These are phyloP conservation scores for Onychomys leucogaster DNA, from an alignment of 2,797 vertebrate genomes.

Conservation along the genomic window DNA sequence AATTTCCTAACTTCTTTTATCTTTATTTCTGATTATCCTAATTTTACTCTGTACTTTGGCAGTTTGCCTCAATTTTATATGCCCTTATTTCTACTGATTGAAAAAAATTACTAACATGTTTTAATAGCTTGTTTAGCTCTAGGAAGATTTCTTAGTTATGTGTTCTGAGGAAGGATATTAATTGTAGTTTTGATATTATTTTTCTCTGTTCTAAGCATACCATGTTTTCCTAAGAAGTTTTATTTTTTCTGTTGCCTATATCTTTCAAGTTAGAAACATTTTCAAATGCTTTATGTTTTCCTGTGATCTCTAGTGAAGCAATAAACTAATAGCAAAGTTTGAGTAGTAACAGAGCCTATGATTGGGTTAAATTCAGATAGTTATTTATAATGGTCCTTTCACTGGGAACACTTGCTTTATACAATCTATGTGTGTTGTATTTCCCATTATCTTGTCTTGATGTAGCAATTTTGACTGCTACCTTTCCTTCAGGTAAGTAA, in stretches of 20 bases:
- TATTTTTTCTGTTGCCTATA: neutral
- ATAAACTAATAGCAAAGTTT: neutral
- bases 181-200: neutral
- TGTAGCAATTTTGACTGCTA: neutral
- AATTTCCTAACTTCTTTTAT: neutral
- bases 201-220: neutral
- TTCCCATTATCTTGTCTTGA: neutral
- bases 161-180: neutral
- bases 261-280: neutral
- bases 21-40: neutral
- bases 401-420: neutral
- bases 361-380: neutral
- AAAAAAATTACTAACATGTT: neutral
- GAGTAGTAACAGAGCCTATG: neutral
- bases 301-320: neutral
- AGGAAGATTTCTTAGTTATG: neutral
- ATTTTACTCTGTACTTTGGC: neutral
- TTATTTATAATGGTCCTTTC: neutral
- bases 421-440: neutral
- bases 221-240: neutral
- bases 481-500: neutral
- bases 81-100: neutral
- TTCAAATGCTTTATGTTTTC: neutral
- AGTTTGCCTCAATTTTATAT: neutral
- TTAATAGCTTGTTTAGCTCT: neutral